These are phyloP conservation scores for Aphidius colemani DNA, from an alignment of 2,888 invertebrate genomes.

Conservation along the genomic window DNA sequence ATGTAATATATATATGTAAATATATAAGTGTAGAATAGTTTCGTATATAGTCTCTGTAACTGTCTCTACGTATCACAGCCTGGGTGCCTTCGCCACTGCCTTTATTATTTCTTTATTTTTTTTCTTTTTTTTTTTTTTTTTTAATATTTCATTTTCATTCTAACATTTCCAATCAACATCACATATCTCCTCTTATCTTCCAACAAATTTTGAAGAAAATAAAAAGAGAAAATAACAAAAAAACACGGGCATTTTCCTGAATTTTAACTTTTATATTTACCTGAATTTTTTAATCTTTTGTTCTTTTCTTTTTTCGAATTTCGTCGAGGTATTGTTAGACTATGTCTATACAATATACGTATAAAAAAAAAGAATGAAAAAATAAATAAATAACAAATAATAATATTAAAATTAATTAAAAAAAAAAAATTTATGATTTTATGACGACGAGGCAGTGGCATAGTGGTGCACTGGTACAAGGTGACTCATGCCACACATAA, in stretches of 20 bases:
- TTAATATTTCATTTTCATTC: constrained; percentile 20
- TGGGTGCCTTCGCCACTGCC: constrained; percentile 60
- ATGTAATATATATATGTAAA: constrained; percentile 25
- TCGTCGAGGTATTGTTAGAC: no score
- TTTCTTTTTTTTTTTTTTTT: constrained; percentile 22
- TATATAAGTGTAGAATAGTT: constrained; percentile 39
- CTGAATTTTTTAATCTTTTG: not conserved
- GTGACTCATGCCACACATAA: constrained; percentile 44
- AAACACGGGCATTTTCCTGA: not conserved
- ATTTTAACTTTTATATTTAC: not conserved
- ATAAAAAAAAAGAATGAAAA: constrained; percentile 1
- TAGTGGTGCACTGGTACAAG: constrained; percentile 58
- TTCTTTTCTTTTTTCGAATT: no score
- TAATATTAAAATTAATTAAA: constrained; percentile 32
- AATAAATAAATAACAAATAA: constrained; percentile 20
- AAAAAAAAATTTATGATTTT: no score
- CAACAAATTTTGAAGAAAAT: no score
- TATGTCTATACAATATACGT: not conserved
- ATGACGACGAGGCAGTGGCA: constrained; percentile 52
- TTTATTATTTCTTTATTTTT: constrained; percentile 37
- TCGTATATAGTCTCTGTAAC: constrained; percentile 59
- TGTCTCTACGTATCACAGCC: constrained; percentile 61
- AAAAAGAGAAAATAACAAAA: not conserved
- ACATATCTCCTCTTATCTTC: no score
- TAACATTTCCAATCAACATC: not conserved